These are phyloP conservation scores for Caenorhabditis latens DNA, from an alignment of 1,140 invertebrate genomes.

Conservation along the genomic window DNA sequence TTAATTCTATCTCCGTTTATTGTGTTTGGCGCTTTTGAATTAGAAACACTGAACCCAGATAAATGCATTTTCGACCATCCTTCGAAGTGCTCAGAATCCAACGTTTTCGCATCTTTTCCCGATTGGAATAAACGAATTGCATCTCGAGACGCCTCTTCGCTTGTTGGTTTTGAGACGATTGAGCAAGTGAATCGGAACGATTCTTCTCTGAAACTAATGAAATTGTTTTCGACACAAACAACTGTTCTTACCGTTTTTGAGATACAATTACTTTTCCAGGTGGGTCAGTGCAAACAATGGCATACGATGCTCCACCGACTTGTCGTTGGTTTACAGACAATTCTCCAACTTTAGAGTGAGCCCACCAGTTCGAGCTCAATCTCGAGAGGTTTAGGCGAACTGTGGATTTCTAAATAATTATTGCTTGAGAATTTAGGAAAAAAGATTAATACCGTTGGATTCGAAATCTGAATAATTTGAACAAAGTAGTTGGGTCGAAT, in stretches of 20 bases:
- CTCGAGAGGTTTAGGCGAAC: not conserved
- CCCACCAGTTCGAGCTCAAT: constrained; percentile 31
- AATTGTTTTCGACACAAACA: constrained; percentile 14
- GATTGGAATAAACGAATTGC: constrained; percentile 33
- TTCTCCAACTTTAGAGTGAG: constrained; percentile 4
- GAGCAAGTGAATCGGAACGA: constrained; percentile 72
- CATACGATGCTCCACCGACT: constrained; percentile 13
- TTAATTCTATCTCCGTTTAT: constrained; percentile 72
- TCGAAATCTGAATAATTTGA: constrained; percentile 63
- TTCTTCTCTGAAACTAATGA: constrained; percentile 70
- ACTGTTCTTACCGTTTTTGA: constrained; percentile 41
- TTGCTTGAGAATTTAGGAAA: not conserved
- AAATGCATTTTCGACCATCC: constrained; percentile 72
- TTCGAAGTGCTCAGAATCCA: constrained; percentile 71
- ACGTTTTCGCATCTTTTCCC: constrained; percentile 60
- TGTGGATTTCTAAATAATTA: constrained; percentile 47
- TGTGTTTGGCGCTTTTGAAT: constrained; percentile 73
- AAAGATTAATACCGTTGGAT: constrained; percentile 46
- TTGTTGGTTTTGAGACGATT: constrained; percentile 44
- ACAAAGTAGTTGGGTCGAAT: constrained; percentile 57
- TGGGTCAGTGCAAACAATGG: constrained; percentile 31
- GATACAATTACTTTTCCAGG: constrained; percentile 43
- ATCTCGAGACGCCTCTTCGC: constrained; percentile 43
- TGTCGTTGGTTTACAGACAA: constrained; percentile 29
- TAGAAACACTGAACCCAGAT: constrained; percentile 68